Evolutionary conservation across 2,888 invertebrate species (phyloP).

Genomic region (Leptinotarsa tumamoca): DNA sequence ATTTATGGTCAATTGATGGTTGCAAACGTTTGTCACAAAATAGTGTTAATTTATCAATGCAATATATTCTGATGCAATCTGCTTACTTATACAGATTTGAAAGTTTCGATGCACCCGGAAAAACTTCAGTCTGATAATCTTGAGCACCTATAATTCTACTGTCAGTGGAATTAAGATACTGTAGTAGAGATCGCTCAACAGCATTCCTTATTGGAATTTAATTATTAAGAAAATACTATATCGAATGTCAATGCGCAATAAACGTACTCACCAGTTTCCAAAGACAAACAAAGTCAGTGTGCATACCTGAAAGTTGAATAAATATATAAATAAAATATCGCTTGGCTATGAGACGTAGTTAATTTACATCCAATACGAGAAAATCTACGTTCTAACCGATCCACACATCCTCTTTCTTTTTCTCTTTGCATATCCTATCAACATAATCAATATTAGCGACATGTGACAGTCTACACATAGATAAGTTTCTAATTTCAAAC

Average conservation of each 20-base stretch:
- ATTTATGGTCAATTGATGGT: no score
- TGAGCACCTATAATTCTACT: no score
- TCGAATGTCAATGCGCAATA: not conserved
- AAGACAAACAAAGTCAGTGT: constrained; percentile 7
- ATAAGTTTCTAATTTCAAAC: constrained; percentile 25
- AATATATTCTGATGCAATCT: no score
- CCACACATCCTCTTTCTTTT: not conserved
- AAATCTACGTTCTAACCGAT: constrained; percentile 4
- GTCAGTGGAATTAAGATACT: no score
- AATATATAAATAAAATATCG: constrained; percentile 2
- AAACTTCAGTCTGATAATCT: no score
- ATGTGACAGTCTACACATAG: constrained; percentile 18
- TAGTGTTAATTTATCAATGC: no score
- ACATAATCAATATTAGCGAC: constrained; percentile 10
- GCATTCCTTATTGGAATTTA: not conserved
- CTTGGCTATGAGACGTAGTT: not conserved
- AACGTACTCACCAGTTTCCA: constrained; percentile 10
- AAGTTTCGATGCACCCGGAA: no score
- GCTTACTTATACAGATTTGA: no score
- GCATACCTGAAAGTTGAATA: constrained; percentile 10
- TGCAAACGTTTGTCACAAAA: no score
- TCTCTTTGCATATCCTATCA: constrained; percentile 12
- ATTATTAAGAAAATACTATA: not conserved
- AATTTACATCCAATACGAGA: constrained; percentile 9
- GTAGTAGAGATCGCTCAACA: not conserved